Evolutionary conservation across 1,140 invertebrate species (phyloP), one percentile per base, ranked within the genome.

Genomic region (Cydia amplana): DNA sequence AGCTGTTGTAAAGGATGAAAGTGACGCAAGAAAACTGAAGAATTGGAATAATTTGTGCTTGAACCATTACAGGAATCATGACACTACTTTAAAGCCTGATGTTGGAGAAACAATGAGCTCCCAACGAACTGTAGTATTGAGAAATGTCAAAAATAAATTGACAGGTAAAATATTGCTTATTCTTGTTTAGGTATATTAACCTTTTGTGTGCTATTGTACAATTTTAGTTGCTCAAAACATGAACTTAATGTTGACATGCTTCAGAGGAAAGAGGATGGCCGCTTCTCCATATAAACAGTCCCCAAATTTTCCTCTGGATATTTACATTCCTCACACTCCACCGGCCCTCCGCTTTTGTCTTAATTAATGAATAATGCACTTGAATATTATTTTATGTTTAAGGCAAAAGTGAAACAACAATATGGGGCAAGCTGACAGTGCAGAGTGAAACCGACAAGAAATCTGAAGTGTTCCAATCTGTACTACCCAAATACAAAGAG

Each of bases 21-120:
- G 20, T 75, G 85, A 89, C 23, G 14, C 60, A 1, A 83, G 78
- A 2, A 87, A 83, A 63, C 72, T 92, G 6, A 83, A 74, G 60
- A 84, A 80, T 60, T 92, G 91, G 91, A 92, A 92, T 63, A 87
- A 90, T 78, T 74, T 88, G 7, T 92, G 90, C 60, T 73, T 91
- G 43, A 84, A 90, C 46, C 83, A 90, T 74, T 88, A 90, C 20
- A 88, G 83, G 74, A 75, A 83, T 14, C 75, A 80, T 70, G 85
- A 89, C 14, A 82, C 70, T 9, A 67, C 83, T 1, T 76, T 90
- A n/a, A 81, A 81, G 64, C 82, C 85, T 1, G 83, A 89, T 23
- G 76, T 74, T 14, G 82, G 85, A 1, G 80, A 82, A 6, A 84
- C 83, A 6, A 78, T 85, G 20, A 75, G 82, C n/a, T 91, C 90